phyloP scores from a whole-genome alignment of 2,888 invertebrate species.

The Eilema sororculum region DNA sequence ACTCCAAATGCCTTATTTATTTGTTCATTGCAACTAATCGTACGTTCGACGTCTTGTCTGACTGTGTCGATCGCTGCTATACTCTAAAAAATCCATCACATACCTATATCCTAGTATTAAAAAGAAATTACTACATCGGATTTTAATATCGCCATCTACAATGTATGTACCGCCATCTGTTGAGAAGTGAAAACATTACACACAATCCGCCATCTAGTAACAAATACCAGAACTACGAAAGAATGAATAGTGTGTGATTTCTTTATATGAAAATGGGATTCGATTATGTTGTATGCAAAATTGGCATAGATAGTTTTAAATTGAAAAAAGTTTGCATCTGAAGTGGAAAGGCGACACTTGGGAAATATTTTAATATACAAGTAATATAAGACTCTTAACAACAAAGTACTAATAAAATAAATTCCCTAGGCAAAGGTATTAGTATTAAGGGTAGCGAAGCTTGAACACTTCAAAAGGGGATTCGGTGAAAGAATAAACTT shows the following conservation, averaged over 20 bases:
- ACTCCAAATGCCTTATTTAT: background rate
- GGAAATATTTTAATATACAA: background rate
- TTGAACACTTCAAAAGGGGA: too few relatives aligned
- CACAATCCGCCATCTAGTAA: too few relatives aligned
- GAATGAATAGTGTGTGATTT: background rate
- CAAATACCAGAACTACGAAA: background rate
- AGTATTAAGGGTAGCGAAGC: too few relatives aligned
- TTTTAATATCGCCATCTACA: background rate
- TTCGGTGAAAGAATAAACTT: too few relatives aligned
- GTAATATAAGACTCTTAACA: background rate
- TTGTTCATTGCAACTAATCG: background rate
- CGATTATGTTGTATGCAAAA: background rate
- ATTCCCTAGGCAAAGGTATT: too few relatives aligned
- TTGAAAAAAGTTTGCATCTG: background rate
- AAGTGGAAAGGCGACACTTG: background rate
- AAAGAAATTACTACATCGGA: background rate
- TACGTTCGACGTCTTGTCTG: background rate
- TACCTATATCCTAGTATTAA: background rate
- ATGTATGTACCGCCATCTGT: background rate
- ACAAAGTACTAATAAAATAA: background rate
- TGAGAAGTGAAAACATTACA: constrained; percentile 5
- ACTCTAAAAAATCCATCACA: background rate
- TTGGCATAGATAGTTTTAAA: background rate
- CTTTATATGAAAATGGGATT: background rate
- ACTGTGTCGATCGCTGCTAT: background rate